Percentiles rank a stretch among this genome's conserved stretches.
phyloP scores from a whole-genome alignment of 2,888 invertebrate species.

The Tupiocoris notatus region DNA sequence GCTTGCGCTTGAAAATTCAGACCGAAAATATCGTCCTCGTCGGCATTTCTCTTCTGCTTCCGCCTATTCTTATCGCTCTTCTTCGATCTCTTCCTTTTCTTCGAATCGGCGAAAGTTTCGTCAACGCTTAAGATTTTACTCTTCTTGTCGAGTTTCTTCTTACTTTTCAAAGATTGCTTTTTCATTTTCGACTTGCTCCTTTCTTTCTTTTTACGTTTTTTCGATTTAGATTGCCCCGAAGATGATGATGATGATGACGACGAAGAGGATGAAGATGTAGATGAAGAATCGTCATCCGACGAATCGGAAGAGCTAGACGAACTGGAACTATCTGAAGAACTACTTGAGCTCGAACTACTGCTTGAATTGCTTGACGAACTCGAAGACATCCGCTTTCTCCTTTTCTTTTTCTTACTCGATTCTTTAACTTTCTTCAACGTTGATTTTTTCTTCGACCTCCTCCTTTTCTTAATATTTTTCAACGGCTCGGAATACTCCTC shows the following conservation, averaged over 20 bases:
- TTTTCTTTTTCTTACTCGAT: conserved; percentile 40
- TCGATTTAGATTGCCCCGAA: conserved; percentile 1
- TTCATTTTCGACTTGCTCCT: conserved; percentile 28
- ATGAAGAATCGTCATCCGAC: conserved; percentile 25
- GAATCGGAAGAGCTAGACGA: conserved; percentile 45
- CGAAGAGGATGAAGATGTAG: conserved; percentile 4
- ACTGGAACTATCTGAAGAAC: conserved; percentile 2
- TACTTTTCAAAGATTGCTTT: conserved; percentile 29
- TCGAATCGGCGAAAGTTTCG: neutral
- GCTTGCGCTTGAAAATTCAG: neutral
- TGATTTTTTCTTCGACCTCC: conserved; percentile 47
- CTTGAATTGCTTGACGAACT: conserved; percentile 49
- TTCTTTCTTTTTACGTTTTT: conserved; percentile 41
- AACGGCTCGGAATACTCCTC: neutral
- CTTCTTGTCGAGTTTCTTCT: conserved; percentile 38
- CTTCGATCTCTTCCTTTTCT: conserved; percentile 10
- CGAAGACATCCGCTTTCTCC: conserved; percentile 27
- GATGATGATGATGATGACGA: conserved; percentile 4
- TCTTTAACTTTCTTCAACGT: conserved; percentile 46
- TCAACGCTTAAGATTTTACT: conserved; percentile 15
- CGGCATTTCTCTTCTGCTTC: conserved; percentile 10
- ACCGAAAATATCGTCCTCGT: neutral
- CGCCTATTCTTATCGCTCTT: conserved; percentile 21
- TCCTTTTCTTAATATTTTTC: conserved; percentile 33
- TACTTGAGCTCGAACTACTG: conserved; percentile 47